Conservation (phyloP, 2,888 invertebrate genomes). For the Noctua janthe region DNA sequence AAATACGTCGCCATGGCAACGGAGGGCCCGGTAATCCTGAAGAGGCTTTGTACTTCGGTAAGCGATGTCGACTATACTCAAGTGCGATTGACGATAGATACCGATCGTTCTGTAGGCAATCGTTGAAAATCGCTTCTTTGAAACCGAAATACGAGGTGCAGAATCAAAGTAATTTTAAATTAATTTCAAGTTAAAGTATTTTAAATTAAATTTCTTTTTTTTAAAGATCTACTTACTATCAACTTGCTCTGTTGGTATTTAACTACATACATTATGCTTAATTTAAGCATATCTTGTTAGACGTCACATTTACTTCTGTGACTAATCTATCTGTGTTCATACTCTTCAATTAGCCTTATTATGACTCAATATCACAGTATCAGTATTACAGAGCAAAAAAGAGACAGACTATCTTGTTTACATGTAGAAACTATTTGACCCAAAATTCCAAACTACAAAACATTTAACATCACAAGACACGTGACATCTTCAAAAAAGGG, state of each 20-base stretch:
- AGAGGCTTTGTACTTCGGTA: conserved; percentile 85
- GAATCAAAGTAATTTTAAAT: conserved; percentile 50
- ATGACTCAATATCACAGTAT: neutral
- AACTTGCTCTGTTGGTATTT: neutral
- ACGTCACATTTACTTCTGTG: neutral
- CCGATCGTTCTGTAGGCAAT: conserved; percentile 68
- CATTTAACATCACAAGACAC: neutral
- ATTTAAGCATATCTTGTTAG: neutral
- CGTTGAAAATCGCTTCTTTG: conserved; percentile 62
- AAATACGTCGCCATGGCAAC: conserved; percentile 86
- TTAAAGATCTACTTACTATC: neutral
- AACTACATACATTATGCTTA: neutral
- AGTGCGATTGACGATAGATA: conserved; percentile 78
- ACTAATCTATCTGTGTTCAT: neutral
- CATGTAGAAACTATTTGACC: neutral
- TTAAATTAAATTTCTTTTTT: conserved; percentile 29
- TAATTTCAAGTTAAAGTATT: conserved; percentile 25
- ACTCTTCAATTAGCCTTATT: neutral
- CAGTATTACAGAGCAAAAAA: neutral
- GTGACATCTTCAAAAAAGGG: conserved; percentile 4
- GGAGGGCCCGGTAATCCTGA: conserved; percentile 87
- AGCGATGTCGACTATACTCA: conserved; percentile 81
- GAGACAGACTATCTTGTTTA: neutral
- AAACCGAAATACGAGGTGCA: conserved; percentile 50
- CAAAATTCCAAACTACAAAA: conserved; percentile 25